Evolutionary conservation across 2,888 invertebrate genomes (phyloP), one percentile per base, ranked within the genome.

Genomic region (Mesorhabditis spiculigera): DNA sequence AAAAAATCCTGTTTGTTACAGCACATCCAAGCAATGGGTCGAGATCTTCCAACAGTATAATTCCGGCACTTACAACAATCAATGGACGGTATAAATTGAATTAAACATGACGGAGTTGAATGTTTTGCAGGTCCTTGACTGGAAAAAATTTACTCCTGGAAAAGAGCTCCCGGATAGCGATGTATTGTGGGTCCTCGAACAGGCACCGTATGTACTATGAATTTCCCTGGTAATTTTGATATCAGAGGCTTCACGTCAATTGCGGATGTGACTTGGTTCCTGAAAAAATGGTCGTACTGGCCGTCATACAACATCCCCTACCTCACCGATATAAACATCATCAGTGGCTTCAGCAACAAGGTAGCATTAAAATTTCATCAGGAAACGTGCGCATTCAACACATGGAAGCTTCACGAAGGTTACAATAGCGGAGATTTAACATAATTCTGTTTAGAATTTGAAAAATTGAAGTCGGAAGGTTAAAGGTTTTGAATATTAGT

Each of bases 61-160:
- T 88, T 92, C 92, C 45, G 92, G 91, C n/a, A 93, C 93, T 63
- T 89, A 92, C 72, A 91, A 91, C 86, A 92, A 93, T 83, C 93
- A 94, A 86, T 82, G 82, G 82, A 82, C 81, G 4, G 74, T 63
- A 28, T 6, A 8, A 1, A 8, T 16, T 6, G 6, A 28, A 28
- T 63, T 16, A 8, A 28, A 8, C 6, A 28, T n/a, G 16, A 8
- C n/a, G 16, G 41, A 3, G n/a, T n/a, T 28, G 10, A 63, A n/a
- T 16, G 6, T 13, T 16, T 8, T 63, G 8, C 10, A 63, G 43
- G 73, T 82, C 41, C 71, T 82, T 0, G 92, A 93, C 86, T 91
- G 91, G 83, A 90, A 90, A 68, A 88, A 89, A 78, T 91, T 91
- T 86, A 86, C 81, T 63, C 89, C 90, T 0, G 87, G 87, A 5